Percentiles rank a stretch among this genome's conserved stretches.
Conservation (phyloP, 2,888 invertebrate genomes). For the Hoplodrina blanda region DNA sequence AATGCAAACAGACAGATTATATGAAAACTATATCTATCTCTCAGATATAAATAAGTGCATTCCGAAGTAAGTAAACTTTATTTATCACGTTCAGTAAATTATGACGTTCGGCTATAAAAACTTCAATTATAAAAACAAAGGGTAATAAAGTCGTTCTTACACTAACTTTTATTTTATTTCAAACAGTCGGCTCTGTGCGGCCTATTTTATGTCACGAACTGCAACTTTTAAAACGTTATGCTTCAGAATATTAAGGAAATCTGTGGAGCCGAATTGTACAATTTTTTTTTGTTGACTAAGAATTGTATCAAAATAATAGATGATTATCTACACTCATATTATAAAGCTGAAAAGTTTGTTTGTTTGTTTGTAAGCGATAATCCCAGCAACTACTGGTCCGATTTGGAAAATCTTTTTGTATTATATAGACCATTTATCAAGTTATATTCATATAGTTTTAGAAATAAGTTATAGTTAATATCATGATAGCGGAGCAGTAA, state of each 20-base stretch:
- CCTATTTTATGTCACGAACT: conserved; percentile 79
- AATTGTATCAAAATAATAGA: no score
- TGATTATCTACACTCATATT: no score
- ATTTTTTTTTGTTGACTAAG: background rate
- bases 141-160: conserved; percentile 63
- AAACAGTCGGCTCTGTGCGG: conserved; percentile 61
- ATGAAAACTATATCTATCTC: no score
- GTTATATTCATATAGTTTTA: no score
- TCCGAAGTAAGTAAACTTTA: background rate
- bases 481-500: no score
- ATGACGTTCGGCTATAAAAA: conserved; percentile 53
- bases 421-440: no score
- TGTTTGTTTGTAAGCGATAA: no score
- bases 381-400: no score
- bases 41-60: background rate
- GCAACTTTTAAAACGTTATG: conserved; percentile 70
- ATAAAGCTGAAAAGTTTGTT: no score
- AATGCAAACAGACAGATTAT: no score
- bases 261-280: conserved; percentile 55
- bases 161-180: conserved; percentile 58
- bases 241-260: conserved; percentile 62
- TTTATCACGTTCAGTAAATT: conserved; percentile 34
- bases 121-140: conserved; percentile 65
- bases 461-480: no score
- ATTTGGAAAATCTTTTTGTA: no score